Conservation (phyloP, 1,140 invertebrate species). For the Phocides pigmalion region DNA sequence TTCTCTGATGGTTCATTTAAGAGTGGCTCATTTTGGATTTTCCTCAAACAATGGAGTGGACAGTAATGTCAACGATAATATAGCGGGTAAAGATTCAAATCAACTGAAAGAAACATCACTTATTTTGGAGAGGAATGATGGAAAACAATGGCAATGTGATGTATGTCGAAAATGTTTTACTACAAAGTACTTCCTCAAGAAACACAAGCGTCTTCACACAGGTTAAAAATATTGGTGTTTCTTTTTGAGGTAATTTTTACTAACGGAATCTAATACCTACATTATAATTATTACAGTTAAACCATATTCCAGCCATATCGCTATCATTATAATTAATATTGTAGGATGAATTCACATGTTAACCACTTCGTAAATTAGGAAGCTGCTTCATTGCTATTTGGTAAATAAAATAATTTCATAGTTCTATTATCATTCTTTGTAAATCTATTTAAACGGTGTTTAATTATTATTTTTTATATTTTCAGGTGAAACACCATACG, state of each 20-base stretch:
- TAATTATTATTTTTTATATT: slow-evolving; percentile 35
- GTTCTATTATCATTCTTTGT: neutral
- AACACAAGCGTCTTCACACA: slow-evolving; percentile 93
- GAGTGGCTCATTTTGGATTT: slow-evolving; percentile 89
- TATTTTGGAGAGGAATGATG: slow-evolving; percentile 58
- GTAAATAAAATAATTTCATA: slow-evolving; percentile 17
- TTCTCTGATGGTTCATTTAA: slow-evolving; percentile 91
- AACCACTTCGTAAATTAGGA: slow-evolving; percentile 17
- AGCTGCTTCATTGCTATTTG: slow-evolving; percentile 18
- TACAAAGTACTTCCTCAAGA: slow-evolving; percentile 95
- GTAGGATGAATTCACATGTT: slow-evolving; percentile 14
- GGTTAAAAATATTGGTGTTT: slow-evolving; percentile 81
- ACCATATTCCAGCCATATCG: neutral
- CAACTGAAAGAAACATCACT: slow-evolving; percentile 45
- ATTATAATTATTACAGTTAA: neutral
- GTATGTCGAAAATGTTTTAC: slow-evolving; percentile 93
- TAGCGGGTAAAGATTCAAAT: slow-evolving; percentile 35
- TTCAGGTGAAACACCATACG: slow-evolving; percentile 93
- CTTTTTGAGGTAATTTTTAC: slow-evolving; percentile 66
- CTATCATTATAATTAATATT: slow-evolving; percentile 21
- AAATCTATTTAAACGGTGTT: neutral
- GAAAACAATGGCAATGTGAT: slow-evolving; percentile 91
- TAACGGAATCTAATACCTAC: slow-evolving; percentile 33
- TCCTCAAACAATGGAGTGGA: slow-evolving; percentile 42
- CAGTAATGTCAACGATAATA: slow-evolving; percentile 32